phyloP scores from a whole-genome alignment of 2,888 invertebrate genomes.

The Petrolisthes cinctipes region DNA sequence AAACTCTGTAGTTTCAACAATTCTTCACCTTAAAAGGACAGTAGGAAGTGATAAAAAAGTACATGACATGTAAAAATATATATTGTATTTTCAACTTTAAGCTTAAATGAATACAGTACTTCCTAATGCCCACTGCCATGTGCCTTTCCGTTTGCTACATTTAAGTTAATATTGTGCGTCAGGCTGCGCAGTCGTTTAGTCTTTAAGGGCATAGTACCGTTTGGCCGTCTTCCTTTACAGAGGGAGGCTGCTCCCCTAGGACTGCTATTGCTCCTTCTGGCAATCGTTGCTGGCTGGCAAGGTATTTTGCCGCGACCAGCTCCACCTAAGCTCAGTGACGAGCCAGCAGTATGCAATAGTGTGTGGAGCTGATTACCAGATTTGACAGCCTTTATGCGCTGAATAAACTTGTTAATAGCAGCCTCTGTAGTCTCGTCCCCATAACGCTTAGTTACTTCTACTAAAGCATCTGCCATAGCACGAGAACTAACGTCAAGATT shows the following conservation, averaged over 20 bases:
- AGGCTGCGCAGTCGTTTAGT: background rate
- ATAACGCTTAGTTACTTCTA: background rate
- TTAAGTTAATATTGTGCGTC: background rate
- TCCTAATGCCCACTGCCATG: slow-evolving; percentile 2
- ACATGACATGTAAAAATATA: no score
- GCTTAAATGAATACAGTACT: no score
- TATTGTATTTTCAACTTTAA: no score
- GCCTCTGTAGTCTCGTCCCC: background rate
- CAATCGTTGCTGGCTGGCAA: slow-evolving; percentile 14
- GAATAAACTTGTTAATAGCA: background rate
- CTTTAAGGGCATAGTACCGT: background rate
- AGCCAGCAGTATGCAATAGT: background rate
- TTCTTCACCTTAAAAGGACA: no score
- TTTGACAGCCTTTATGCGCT: background rate
- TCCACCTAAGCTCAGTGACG: background rate
- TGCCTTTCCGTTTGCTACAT: slow-evolving; percentile 4
- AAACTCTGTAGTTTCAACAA: no score
- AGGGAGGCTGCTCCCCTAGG: slow-evolving; percentile 6
- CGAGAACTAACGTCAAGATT: background rate
- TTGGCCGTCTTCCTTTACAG: slow-evolving; percentile 1
- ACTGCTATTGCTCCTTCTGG: slow-evolving; percentile 5
- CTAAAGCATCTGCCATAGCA: background rate
- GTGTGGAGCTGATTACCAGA: background rate
- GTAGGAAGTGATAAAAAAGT: no score
- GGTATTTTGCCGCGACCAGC: slow-evolving; percentile 25